Evolutionary conservation across 2,888 invertebrate species (phyloP), one percentile per base, ranked within the genome.

Genomic region (Xanthia togata): DNA sequence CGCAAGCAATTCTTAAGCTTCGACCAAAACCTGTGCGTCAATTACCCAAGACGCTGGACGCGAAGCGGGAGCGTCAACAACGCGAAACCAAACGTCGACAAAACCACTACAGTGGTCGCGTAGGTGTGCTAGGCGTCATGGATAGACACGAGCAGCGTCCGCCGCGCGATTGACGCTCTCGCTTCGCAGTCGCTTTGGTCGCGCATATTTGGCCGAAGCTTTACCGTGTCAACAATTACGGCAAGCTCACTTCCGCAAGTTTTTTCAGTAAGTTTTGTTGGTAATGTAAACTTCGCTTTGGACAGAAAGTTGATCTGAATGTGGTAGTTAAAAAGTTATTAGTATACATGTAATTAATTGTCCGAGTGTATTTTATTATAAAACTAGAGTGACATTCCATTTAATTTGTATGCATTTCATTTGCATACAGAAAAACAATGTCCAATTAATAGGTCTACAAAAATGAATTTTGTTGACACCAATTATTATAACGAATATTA

Each of bases 351-450:
- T 23, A 23, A 47, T 76, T 23, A 55, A 38, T 41, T 47, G 35
- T 12, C 26, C 12, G n/a, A 23, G 23, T 65, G 9, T 26, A 0
- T 47, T 47, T 57, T n/a, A 53, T n/a, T n/a, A 50, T 55, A 50
- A 38, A 78, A 57, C 38, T 26, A 38, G 20, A 76, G 20, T 76
- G 76, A 70, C 76, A 35, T 60, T 20, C 3, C 41, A 44, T 60
- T 70, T 9, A 9, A 60, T 53, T 44, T 35, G 2, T 70, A 53
- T 76, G 76, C 79, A 78, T 76, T 79, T 79, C 31, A 79, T 60
- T 76, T 76, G 41, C 70, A 60, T 76, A 59, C 4, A 57, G 20
- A 26, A 64, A 44, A 75, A 12, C 65, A 5, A 26, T 44, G 14
- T 77, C 23, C 65, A 75, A 65, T 55, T 35, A 65, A 55, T 17